A percentile compares a stretch with the other conserved stretches of the same genome.
Evolutionary conservation across 2,113 vertebrate species (phyloP).

Genomic region (Pyrgilauda ruficollis): DNA sequence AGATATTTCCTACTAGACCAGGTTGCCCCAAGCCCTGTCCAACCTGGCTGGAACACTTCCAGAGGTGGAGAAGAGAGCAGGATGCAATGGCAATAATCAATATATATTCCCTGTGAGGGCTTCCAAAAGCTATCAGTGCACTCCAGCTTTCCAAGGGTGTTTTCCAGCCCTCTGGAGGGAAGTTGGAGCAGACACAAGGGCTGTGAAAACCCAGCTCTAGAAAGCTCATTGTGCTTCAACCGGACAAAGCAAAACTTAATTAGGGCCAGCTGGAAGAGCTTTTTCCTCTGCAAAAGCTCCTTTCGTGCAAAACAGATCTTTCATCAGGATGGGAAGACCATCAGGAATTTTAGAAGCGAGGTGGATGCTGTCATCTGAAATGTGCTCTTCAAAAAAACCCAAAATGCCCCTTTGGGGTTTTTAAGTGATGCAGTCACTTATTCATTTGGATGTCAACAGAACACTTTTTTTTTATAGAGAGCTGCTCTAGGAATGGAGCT

Average conservation of each 20-base stretch:
- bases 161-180: neutral
- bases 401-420: neutral
- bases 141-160: neutral
- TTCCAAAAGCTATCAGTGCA: neutral
- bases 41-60: neutral
- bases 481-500: neutral
- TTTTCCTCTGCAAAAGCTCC: neutral
- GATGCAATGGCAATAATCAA: neutral
- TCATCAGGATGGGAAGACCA: neutral
- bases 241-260: neutral
- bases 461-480: neutral
- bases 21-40: neutral
- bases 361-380: neutral
- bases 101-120: accelerated
- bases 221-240: neutral
- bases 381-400: neutral
- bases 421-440: neutral
- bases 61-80: neutral
- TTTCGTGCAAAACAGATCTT: neutral
- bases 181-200: neutral
- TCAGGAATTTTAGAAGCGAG: neutral
- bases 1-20: neutral
- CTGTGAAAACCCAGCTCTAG: neutral
- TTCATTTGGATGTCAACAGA: neutral
- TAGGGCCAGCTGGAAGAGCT: neutral